Conservation (phyloP, 2,797 vertebrate species). For the Anguilla pacifica region DNA sequence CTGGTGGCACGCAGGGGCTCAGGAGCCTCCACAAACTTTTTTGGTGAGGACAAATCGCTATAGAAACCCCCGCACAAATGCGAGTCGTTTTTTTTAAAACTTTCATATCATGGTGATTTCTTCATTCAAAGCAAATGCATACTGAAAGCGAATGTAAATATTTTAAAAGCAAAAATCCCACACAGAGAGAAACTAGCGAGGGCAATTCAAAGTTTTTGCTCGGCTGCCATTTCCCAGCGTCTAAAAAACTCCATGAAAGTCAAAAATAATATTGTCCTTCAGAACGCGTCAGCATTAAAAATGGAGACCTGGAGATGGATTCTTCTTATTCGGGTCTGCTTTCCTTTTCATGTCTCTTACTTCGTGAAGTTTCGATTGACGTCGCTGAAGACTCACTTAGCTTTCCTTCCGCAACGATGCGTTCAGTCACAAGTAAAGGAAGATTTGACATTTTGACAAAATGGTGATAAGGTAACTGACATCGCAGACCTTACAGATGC, state of each 20-base stretch:
- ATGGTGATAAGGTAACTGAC: not conserved
- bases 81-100: not conserved
- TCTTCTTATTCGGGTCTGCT: not conserved
- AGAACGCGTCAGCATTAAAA: not conserved
- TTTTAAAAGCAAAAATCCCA: not conserved
- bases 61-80: not conserved
- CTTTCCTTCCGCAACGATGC: not conserved
- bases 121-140: not conserved
- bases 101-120: not conserved
- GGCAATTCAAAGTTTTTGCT: not conserved
- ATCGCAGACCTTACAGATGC: not conserved
- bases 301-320: not conserved
- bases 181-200: not conserved
- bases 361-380: not conserved
- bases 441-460: not conserved
- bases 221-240: not conserved
- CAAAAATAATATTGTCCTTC: not conserved
- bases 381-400: not conserved
- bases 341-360: not conserved
- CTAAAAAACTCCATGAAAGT: not conserved
- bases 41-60: not conserved
- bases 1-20: not conserved
- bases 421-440: not conserved
- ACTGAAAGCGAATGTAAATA: not conserved
- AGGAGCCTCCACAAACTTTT: not conserved